phyloP scores from a whole-genome alignment of 23 tunicate genomes.

The Aplidium turbinatum region DNA sequence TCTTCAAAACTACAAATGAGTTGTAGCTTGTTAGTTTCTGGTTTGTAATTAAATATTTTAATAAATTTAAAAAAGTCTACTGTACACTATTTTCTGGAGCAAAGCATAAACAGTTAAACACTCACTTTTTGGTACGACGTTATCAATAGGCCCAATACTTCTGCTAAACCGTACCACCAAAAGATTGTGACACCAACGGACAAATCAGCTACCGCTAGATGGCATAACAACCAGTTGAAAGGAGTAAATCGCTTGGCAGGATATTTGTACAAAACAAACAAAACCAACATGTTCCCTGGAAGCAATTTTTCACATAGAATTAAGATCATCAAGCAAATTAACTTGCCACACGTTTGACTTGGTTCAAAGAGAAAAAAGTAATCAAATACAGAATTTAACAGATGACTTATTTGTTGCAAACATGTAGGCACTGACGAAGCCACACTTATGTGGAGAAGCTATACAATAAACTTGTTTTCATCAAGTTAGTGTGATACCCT shows the following conservation, averaged over 20 bases:
- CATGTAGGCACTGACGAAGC: too few relatives aligned
- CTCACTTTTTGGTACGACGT: constrained; percentile 7
- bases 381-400: not conserved
- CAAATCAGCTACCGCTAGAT: constrained; percentile 58
- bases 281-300: constrained; percentile 53
- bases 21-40: too few relatives aligned
- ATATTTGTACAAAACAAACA: constrained; percentile 29
- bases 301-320: not conserved
- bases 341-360: too few relatives aligned
- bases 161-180: constrained; percentile 74
- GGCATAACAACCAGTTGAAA: constrained; percentile 60
- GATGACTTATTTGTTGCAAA: not conserved
- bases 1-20: too few relatives aligned
- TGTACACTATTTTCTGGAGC: not conserved
- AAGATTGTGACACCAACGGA: constrained; percentile 55
- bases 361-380: not conserved
- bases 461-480: too few relatives aligned
- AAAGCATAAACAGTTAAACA: not conserved
- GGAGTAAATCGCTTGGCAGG: constrained; percentile 48
- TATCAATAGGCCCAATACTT: constrained; percentile 25
- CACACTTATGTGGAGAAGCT: too few relatives aligned
- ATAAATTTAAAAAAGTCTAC: too few relatives aligned
- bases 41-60: not conserved
- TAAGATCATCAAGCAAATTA: not conserved
- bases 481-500: too few relatives aligned